phyloP scores from a whole-genome alignment of 2,888 invertebrate genomes.

The Trachelus tabidus region DNA sequence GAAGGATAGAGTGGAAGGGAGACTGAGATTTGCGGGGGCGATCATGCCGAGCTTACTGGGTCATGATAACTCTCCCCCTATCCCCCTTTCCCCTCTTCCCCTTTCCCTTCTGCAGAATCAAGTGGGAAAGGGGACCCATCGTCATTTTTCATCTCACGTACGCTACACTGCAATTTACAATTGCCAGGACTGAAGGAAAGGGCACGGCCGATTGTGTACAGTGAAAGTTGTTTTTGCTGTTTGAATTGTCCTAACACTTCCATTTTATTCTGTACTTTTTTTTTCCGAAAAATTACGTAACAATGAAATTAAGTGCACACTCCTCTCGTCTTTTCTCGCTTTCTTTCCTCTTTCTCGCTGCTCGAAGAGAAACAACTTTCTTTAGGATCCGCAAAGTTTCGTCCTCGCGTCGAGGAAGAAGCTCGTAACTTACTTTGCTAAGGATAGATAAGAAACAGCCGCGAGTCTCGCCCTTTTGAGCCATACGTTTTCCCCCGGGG shows the following conservation, averaged over 20 bases:
- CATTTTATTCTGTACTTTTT: neutral
- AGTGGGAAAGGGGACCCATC: neutral
- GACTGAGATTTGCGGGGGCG: neutral
- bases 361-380: neutral
- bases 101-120: neutral
- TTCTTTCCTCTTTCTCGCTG: neutral
- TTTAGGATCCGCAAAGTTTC: neutral
- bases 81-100: neutral
- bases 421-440: conserved; percentile 26
- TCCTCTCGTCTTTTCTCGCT: neutral
- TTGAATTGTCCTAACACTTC: neutral
- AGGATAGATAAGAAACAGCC: conserved; percentile 31
- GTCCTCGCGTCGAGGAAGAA: neutral
- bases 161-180: neutral
- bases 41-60: neutral
- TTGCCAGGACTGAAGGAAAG: neutral
- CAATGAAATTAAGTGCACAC: neutral
- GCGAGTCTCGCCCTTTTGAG: neutral
- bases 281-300: neutral
- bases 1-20: neutral
- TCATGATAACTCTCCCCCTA: neutral
- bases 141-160: neutral
- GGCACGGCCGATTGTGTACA: neutral
- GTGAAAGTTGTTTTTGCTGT: neutral
- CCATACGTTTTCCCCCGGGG: neutral